Evolutionary conservation across 2,888 invertebrate species (phyloP).

Genomic region (Catocala nupta): DNA sequence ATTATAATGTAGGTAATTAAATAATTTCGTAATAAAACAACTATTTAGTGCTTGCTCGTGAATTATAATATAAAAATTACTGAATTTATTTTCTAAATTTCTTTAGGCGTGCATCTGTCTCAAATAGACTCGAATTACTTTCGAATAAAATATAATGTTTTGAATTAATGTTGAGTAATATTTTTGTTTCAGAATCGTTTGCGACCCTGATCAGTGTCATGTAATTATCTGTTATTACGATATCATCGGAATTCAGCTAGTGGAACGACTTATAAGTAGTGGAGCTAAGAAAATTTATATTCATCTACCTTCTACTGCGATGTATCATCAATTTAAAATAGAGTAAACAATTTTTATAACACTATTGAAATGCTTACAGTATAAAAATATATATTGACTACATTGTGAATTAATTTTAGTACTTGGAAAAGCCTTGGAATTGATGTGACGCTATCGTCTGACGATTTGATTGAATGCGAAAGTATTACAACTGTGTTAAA

Average conservation of each 20-base stretch:
- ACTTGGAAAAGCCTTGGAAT: background rate
- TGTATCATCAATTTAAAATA: constrained; percentile 4
- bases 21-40: too few relatives aligned
- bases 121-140: constrained; percentile 15
- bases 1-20: too few relatives aligned
- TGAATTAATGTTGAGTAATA: background rate
- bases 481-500: background rate
- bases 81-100: too few relatives aligned
- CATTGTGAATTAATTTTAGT: background rate
- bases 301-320: constrained; percentile 19
- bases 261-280: constrained; percentile 58
- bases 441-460: background rate
- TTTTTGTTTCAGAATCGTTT: constrained; percentile 50
- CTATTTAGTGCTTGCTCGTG: too few relatives aligned
- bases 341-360: background rate
- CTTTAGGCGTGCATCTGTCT: too few relatives aligned
- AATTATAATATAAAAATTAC: too few relatives aligned
- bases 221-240: constrained; percentile 60
- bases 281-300: constrained; percentile 58
- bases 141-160: background rate
- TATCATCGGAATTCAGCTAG: constrained; percentile 53
- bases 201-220: constrained; percentile 51
- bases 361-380: background rate
- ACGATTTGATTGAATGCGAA: background rate
- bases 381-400: background rate